Base-by-base conservation (phyloP, 1,140 invertebrate genomes). In the Colletes gigas region DNA sequence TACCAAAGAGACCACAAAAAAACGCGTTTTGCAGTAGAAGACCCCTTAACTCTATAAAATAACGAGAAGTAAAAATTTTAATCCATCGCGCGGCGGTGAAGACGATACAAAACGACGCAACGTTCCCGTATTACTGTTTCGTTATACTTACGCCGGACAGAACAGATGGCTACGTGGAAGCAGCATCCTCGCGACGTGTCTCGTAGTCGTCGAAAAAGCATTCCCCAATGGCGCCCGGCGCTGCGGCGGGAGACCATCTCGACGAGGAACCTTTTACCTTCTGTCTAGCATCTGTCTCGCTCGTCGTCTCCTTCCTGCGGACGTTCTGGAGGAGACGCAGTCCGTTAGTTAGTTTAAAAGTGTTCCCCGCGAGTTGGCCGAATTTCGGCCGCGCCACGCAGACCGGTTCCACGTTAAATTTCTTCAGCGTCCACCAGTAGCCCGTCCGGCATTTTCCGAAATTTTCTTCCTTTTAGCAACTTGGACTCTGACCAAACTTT, bases 401-500 rank as follows among this genome's bases (percentile, higher is more conserved):
- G 67, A 30, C 30, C 66, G 69, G 60, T 65, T 41, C 70, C 59
- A 71, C 59, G 78, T 79, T 89, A 89, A 86, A 89, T 89, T 89
- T 83, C 77, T 87, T 88, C 69, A 83, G 89, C 82, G 78, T 76
- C 47, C 68, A 14, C 73, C 75, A 66, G 67, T 60, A 65, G 73
- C 83, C 55, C 65, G 74, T 67, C 78, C 54, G 78, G 78, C 88
- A 88, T 90, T 89, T 90, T 89, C 79, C 83, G 75, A 90, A 90
- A 87, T 89, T 86, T 86, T 87, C 85, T 89, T 90, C 89, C 89
- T 90, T 90, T 90, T 90, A 90, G 87, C 89, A 85, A 88, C 87
- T 90, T 90, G 89, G 89, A 90, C 86, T 77, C 83, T 74, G 81
- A 88, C 89, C 89, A 90, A 90, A 90, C 82, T 90, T 90, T 81